Evolutionary conservation across 1,140 invertebrate genomes (phyloP), one percentile per base, ranked within the genome.

Genomic region (Pseudomyrmex concolor): DNA sequence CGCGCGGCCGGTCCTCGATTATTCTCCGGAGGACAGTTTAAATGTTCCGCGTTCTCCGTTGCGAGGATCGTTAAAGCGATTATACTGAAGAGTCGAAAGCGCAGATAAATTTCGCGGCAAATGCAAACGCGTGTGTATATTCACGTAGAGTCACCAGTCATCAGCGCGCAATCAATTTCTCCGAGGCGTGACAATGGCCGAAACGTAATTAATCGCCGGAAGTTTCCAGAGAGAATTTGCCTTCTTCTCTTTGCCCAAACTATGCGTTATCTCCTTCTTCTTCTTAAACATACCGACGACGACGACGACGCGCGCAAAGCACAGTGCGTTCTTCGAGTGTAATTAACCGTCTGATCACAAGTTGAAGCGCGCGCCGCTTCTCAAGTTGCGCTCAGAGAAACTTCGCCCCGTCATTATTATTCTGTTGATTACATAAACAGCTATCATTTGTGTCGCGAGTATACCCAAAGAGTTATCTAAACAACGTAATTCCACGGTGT

Each of bases 1-100:
- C 50, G 34, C 66, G 84, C 81, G 43, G 12, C 71, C 81, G 43
- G 15, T 10, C n/a, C 4, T 57, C 50, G 25, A 86, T 86, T 86
- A 77, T 86, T 70, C 84, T 60, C 77, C 57, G 3, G 57, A 67
- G 85, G 62, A 86, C 85, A 85, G 85, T 86, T 34, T 85, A 85
- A 86, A 86, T 85, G 76, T 70, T 63, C 70, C 84, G 57, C 43
- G 76, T 70, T 63, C 70, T 77, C 51, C 43, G 15, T 50, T 50
- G 70, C 59, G 55, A 57, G 68, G 74, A 86, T 86, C 84, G 84
- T 86, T 86, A 86, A 82, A 63, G 84, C 84, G 84, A 73, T 83
- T 86, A 78, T 86, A 78, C 78, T 51, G 50, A 82, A 85, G 51
- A 48, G 50, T 50, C 54, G 63, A 12, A 8, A 62, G n/a, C 34